Conservation (phyloP, 2,797 vertebrate genomes). For the Oreochromis mossambicus region DNA sequence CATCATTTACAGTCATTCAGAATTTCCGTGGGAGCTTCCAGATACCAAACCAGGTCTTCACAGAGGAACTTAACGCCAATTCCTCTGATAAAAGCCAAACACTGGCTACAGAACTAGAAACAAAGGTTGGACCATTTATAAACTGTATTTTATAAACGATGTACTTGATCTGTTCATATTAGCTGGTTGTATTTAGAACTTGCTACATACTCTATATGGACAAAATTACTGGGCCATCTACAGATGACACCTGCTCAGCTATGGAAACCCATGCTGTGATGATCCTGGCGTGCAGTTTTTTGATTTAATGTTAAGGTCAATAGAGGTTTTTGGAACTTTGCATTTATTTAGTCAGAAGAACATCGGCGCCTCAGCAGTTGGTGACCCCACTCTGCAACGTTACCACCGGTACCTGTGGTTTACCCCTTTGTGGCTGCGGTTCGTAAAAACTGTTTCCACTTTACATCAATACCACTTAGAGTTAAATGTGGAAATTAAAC, state of each 20-base stretch:
- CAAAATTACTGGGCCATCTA: background rate
- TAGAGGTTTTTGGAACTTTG: background rate
- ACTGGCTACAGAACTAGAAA: slow-evolving; percentile 17
- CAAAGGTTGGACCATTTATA: slow-evolving; percentile 43
- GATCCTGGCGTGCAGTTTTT: background rate
- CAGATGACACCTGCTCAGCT: background rate
- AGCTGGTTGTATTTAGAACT: background rate
- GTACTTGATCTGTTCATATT: background rate
- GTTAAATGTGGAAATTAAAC: background rate
- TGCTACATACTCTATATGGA: background rate
- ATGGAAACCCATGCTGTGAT: background rate
- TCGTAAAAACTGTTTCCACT: background rate
- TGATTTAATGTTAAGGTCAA: background rate
- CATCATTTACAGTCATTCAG: slow-evolving; percentile 43
- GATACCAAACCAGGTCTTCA: slow-evolving; percentile 42
- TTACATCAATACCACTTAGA: background rate
- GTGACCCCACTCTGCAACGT: background rate
- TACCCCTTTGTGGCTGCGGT: background rate
- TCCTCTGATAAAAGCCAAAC: slow-evolving; percentile 17
- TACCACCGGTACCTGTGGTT: background rate
- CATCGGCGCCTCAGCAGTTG: background rate
- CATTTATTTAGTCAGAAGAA: background rate
- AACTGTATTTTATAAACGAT: background rate
- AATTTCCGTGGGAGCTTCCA: slow-evolving; percentile 64
- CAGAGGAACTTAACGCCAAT: background rate